Base-by-base conservation (phyloP, 2,113 vertebrate species). In the Budorcas taxicolor region DNA sequence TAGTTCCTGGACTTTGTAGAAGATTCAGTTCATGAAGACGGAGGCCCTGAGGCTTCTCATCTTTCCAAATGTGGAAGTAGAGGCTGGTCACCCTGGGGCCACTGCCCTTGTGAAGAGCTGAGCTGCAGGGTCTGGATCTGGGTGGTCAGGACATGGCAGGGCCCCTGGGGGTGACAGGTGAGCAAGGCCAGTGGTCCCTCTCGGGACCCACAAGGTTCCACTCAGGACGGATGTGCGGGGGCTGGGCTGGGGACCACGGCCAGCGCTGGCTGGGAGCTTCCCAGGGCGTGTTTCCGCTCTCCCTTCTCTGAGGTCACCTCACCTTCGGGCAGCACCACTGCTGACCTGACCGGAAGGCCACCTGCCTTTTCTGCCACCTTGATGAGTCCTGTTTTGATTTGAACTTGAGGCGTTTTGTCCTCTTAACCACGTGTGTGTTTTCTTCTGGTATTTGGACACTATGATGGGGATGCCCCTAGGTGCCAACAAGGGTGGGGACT, bases 1-100 rank as follows among this genome's bases (percentile, higher is more conserved):
- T 12, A 88, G 11, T 57, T 36, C 71, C 12, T 2, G 58, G 40
- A 36, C 55, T 62, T 78, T 31, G 43, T 52, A n/a, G 67, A 52
- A n/a, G 3, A 4, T 11, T 0, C 3, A 40, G 15, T 67, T 67
- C 16, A 15, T 12, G 36, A 62, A 12, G 6, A 50, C 0, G 3
- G 36, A 47, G n/a, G 8, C 33, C 29, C 40, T 17, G 90, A 45
- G 16, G 15, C 43, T 45, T 36, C 53, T 16, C 11, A 4, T 76
- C 31, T 12, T 7, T 57, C 50, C 53, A 64, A 25, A 11, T 31
- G 55, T 89, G 67, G 82, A 64, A 19, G 15, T 29, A 12, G 52
- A 45, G 67, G 36, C 36, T 9, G 14, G 36, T 47, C 31, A 7
- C 17, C 47, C 45, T 19, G 10, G 16, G 45, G 78, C 78, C 10